Base-by-base conservation (phyloP, 2,888 invertebrate species). In the Synergus itoensis region DNA sequence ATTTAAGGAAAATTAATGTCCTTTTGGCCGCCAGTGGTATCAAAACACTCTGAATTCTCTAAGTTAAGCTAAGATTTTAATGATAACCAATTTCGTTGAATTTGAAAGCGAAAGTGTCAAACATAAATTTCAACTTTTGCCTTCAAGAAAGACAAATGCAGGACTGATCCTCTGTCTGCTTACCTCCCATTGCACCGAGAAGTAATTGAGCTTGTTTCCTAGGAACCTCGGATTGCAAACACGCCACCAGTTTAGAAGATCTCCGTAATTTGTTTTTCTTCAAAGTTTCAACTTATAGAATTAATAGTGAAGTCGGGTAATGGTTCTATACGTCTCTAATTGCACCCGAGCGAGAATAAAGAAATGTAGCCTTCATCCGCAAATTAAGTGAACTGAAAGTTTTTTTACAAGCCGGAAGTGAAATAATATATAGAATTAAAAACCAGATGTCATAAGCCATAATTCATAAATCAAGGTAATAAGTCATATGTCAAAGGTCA, bases 171-270 rank as follows among this genome's bases (percentile, higher is more conserved):
- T 36, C 53, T 48, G 48, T n/a, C n/a, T 53, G 48, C 48, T 73
- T 73, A 36, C 53, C 69, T 36, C 69, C 48, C n/a, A 53, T 53
- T 48, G 69, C 69, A 48, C 53, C 53, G 36, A 48, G 36, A 53
- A 36, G 53, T 73, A 73, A 73, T 73, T 73, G 73, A 73, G 73
- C 73, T 73, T 73, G 53, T 73, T 48, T 45, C 48, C 69, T 69
- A 28, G 48, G 48, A 48, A 73, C 4, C 36, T 36, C 16, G 73
- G 53, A 53, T 73, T 53, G 53, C 53, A 48, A 73, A 53, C 73
- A 53, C 53, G 48, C 53, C 40, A 73, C 21, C 11, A 21, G 0
- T 21, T 21, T 4, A 21, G 12, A 60, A 4, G 36, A 11, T 12
- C n/a, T 53, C 53, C 53, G 53, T 73, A 53, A 53, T 73, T 73